Conservation (phyloP, 1,140 invertebrate species). For the Micrasema minimum region DNA sequence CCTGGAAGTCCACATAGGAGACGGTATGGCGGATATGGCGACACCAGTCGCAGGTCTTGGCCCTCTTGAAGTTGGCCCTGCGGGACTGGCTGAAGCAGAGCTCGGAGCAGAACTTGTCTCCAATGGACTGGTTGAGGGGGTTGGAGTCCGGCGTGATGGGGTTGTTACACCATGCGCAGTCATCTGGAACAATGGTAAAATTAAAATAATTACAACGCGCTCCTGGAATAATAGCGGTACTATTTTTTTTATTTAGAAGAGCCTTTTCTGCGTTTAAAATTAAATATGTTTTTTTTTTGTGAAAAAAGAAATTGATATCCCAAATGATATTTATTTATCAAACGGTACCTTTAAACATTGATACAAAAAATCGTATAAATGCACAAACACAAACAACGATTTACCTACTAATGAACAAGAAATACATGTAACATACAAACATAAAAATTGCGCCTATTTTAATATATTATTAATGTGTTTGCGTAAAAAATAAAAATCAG, state of each 20-base stretch:
- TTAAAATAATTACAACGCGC: neutral
- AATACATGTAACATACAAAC: too few species aligned
- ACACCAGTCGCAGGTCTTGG: slow-evolving; percentile 95
- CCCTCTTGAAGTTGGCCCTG: slow-evolving; percentile 88
- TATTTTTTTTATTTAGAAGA: neutral
- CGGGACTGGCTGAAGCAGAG: slow-evolving; percentile 89
- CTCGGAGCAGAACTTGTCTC: slow-evolving; percentile 83
- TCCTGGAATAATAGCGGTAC: neutral
- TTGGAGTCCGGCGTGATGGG: slow-evolving; percentile 67
- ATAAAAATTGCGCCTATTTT: too few species aligned
- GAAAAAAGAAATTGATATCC: too few species aligned
- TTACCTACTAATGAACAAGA: too few species aligned
- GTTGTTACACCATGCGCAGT: slow-evolving; percentile 72
- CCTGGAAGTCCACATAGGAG: slow-evolving; percentile 90
- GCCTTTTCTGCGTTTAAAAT: neutral
- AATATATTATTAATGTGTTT: too few species aligned
- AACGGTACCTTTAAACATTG: too few species aligned
- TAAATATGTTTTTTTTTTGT: too few species aligned
- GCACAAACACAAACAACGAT: too few species aligned
- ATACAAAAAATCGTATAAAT: too few species aligned
- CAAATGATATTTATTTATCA: too few species aligned
- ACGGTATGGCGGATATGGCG: slow-evolving; percentile 89
- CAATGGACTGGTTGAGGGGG: slow-evolving; percentile 67
- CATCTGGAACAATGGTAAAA: slow-evolving; percentile 57
- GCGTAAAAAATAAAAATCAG: too few species aligned